Percentiles rank a stretch among this genome's conserved stretches.
Conservation (phyloP, 2,797 vertebrate genomes). For the Alfaro cultratus region DNA sequence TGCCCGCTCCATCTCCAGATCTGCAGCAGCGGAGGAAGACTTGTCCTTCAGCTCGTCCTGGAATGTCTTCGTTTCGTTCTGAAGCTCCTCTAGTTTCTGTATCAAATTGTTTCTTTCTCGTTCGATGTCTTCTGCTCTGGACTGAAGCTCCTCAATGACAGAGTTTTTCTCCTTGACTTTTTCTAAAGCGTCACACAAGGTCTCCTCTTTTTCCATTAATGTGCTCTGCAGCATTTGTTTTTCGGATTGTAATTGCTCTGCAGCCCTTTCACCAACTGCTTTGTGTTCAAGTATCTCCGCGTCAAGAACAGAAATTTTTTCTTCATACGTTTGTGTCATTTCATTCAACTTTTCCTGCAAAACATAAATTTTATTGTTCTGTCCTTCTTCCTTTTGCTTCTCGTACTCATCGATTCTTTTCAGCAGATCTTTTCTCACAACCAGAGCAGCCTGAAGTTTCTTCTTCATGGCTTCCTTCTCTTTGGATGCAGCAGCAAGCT, state of each 20-base stretch:
- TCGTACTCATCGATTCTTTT: conserved; percentile 84
- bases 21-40: conserved; percentile 28
- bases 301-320: conserved; percentile 67
- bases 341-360: conserved; percentile 74
- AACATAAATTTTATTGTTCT: conserved; percentile 60
- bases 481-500: conserved; percentile 75
- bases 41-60: conserved; percentile 49
- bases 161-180: conserved; percentile 72
- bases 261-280: conserved; percentile 48
- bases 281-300: conserved; percentile 61
- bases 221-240: conserved; percentile 55
- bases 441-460: conserved; percentile 87
- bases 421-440: conserved; percentile 86
- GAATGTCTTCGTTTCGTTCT: conserved; percentile 63
- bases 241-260: conserved; percentile 63
- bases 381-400: conserved; percentile 70
- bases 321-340: conserved; percentile 64
- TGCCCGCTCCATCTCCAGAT: conserved; percentile 57
- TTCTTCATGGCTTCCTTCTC: conserved; percentile 87
- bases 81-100: conserved; percentile 72
- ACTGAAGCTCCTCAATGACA: conserved; percentile 71
- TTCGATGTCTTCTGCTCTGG: conserved; percentile 53
- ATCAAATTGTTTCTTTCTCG: conserved; percentile 67
- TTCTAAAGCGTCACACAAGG: conserved; percentile 68
- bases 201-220: conserved; percentile 74